A percentile compares a stretch with the other conserved stretches of the same genome.
Conservation (phyloP, 2,888 invertebrate genomes). For the Neuroscelio doddi region DNA sequence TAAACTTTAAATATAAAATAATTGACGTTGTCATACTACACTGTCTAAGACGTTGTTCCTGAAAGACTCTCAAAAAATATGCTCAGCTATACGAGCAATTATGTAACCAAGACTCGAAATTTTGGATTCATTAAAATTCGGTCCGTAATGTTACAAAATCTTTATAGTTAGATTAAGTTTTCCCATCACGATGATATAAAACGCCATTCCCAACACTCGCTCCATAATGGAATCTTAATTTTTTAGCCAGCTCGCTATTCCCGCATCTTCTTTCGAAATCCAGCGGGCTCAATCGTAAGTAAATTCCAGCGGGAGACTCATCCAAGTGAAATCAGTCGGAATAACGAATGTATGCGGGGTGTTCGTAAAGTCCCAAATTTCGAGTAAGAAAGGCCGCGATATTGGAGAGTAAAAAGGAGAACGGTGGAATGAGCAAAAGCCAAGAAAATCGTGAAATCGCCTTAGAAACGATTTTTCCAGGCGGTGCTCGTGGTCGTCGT, state of each 20-base stretch:
- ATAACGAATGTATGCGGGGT: conserved; percentile 44
- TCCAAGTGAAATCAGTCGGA: conserved; percentile 36
- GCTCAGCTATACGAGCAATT: too few relatives aligned
- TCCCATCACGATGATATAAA: background rate
- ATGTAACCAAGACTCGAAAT: too few relatives aligned
- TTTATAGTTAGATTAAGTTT: too few relatives aligned
- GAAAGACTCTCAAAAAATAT: too few relatives aligned
- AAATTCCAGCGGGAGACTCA: conserved; percentile 28
- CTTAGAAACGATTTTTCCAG: conserved; percentile 53
- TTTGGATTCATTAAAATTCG: too few relatives aligned
- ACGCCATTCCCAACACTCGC: background rate
- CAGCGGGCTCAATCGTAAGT: conserved; percentile 26
- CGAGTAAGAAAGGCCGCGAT: too few relatives aligned
- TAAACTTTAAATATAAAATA: conserved; percentile 5
- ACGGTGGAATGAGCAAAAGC: conserved; percentile 24
- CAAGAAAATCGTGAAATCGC: conserved; percentile 50
- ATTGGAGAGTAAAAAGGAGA: background rate
- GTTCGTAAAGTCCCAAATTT: conserved; percentile 21
- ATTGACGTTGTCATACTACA: conserved; percentile 6
- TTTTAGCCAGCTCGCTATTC: conserved; percentile 3
- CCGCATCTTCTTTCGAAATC: conserved; percentile 15
- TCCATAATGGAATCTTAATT: conserved; percentile 6
- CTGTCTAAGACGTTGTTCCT: too few relatives aligned
- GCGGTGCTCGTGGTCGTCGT: conserved; percentile 34
- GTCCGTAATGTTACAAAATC: too few relatives aligned